Percentiles rank a stretch among this genome's conserved stretches.
phyloP scores from a whole-genome alignment of 1,140 invertebrate genomes.

The Paramacrobiotus metropolitanus region DNA sequence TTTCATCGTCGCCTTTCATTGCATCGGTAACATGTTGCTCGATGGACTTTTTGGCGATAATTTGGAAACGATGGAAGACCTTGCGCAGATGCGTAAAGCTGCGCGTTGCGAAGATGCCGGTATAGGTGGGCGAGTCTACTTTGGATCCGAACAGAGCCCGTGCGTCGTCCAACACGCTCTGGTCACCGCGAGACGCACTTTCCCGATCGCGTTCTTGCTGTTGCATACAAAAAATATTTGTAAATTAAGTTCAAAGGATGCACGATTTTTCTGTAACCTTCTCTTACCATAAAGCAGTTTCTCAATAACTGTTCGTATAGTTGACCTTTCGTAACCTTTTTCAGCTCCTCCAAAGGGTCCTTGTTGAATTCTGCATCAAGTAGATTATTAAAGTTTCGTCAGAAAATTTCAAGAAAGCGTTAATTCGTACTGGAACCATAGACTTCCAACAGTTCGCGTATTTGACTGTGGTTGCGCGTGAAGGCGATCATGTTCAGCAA shows the following conservation, averaged over 20 bases:
- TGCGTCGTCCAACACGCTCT: background rate
- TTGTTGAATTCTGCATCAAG: too few species aligned
- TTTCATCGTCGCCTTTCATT: slow-evolving; percentile 14
- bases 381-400: too few species aligned
- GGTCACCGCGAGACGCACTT: background rate
- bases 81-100: slow-evolving; percentile 22
- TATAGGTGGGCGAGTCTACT: background rate
- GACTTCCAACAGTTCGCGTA: background rate
- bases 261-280: too few species aligned
- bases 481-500: too few species aligned
- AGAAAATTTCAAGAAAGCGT: background rate
- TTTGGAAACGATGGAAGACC: slow-evolving; percentile 22
- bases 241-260: background rate
- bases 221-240: background rate
- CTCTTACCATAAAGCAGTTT: too few species aligned
- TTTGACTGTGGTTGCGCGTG: background rate
- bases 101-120: slow-evolving; percentile 11
- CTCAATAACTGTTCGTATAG: background rate
- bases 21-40: slow-evolving; percentile 13
- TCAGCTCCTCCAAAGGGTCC: too few species aligned
- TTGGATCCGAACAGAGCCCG: background rate
- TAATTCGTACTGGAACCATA: background rate
- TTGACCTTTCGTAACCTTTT: background rate
- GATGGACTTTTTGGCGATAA: slow-evolving; percentile 14
- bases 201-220: background rate